Evolutionary conservation across 1,140 invertebrate species (phyloP), one percentile per base, ranked within the genome.

Genomic region (Parasteatoda tepidariorum): DNA sequence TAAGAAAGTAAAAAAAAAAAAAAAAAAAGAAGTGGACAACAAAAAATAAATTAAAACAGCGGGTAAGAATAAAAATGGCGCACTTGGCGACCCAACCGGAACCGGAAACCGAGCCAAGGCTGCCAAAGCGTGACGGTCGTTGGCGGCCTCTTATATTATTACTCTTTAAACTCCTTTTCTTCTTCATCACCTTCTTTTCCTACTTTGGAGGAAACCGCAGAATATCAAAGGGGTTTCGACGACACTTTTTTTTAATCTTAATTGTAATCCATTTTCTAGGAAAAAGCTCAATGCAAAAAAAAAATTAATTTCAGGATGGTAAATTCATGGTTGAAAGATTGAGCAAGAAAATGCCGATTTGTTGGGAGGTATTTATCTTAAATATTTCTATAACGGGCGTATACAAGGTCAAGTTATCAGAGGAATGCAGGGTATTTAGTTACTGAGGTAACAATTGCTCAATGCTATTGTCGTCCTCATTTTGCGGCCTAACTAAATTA

Each of bases 171-270:
- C 30, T 26, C 22, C 28, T 48, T 48, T 41, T 22, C 13, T 24
- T 24, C 34, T 68, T 13, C 18, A 15, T 38, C 5, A 13, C 15
- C 18, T 64, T 48, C 59, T 76, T 76, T 79, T 79, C 76, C 76
- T 79, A 78, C 74, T 64, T 78, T 66, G 34, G 41, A 78, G 74
- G 74, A 78, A 78, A 78, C 59, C 74, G 55, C 59, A 78, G 55
- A 64, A 78, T 66, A 78, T 78, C 74, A 54, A 66, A 78, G 41
- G 34, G 22, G 59, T 48, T 78, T 75, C 33, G 30, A 34, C 57
- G 73, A 62, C 73, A 62, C 55, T 62, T 75, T 62, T 75, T 74
- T 38, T 62, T 75, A 31, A 24, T 38, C 9, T 2, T 62, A 9
- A 34, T 3, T 11, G 28, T 26, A 26, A 67, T 34, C 31, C 59